These are phyloP conservation scores for Threskiornis aethiopicus DNA, from an alignment of 2,797 vertebrate species.

Conservation along the genomic window DNA sequence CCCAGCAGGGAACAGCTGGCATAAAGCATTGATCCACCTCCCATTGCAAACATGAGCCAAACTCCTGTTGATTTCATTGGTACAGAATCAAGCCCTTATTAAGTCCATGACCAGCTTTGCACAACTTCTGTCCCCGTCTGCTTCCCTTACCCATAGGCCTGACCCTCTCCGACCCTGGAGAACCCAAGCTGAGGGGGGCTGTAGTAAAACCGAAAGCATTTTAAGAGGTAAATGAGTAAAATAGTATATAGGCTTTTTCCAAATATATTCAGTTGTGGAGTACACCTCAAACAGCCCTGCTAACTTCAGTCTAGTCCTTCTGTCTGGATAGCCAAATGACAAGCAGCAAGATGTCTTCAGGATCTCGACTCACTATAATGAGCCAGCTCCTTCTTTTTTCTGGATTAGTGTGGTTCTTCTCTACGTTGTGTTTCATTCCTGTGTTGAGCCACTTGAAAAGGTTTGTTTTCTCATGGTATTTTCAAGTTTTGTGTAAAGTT, in stretches of 20 bases:
- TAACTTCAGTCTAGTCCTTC: background rate
- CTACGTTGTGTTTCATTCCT: background rate
- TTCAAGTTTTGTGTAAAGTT: background rate
- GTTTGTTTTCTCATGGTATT: background rate
- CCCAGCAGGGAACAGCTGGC: slow-evolving; percentile 57
- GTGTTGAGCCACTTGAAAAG: background rate
- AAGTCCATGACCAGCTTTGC: slow-evolving; percentile 16
- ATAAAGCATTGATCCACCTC: slow-evolving; percentile 14
- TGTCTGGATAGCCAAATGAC: background rate
- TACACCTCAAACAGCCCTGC: background rate
- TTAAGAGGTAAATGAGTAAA: background rate
- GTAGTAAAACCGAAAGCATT: background rate
- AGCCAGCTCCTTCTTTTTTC: background rate
- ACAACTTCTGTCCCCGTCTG: slow-evolving; percentile 3
- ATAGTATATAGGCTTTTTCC: background rate
- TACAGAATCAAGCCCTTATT: slow-evolving; percentile 40
- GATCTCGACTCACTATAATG: background rate
- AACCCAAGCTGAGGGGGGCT: background rate
- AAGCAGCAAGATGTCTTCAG: background rate
- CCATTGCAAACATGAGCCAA: slow-evolving; percentile 40
- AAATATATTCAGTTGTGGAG: background rate
- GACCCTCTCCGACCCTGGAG: background rate
- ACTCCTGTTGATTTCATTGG: slow-evolving; percentile 36
- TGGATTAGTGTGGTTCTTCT: background rate
- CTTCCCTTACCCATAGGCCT: background rate